Evolutionary conservation across 2,888 invertebrate species (phyloP).

Genomic region (Polydesmus complanatus): DNA sequence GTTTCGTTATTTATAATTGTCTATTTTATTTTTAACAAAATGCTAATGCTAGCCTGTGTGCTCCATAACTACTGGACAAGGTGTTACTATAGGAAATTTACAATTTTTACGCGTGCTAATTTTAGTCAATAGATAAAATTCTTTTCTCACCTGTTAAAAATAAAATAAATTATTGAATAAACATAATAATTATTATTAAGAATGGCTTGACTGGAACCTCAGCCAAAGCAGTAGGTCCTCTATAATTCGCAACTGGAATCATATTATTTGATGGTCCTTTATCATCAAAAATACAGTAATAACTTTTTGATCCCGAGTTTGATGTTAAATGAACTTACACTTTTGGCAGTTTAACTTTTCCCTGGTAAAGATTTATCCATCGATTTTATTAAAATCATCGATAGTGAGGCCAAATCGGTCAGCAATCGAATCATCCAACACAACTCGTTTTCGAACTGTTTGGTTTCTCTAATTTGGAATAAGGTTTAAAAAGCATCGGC

Average conservation of each 20-base stretch:
- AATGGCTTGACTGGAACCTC: not conserved
- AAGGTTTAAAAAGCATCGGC: too few relatives aligned
- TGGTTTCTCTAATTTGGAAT: not conserved
- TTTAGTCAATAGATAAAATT: not conserved
- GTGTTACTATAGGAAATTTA: not conserved
- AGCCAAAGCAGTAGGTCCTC: not conserved
- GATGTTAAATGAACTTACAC: not conserved
- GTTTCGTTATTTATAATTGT: not conserved
- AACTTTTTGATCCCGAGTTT: not conserved
- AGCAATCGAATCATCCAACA: not conserved
- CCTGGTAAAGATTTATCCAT: not conserved
- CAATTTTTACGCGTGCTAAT: not conserved
- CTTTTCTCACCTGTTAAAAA: not conserved
- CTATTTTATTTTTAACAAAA: not conserved
- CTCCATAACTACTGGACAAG: not conserved
- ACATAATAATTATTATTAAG: not conserved
- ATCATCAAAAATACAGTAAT: not conserved
- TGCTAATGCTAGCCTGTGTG: not conserved
- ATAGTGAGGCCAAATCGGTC: not conserved
- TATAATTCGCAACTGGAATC: not conserved
- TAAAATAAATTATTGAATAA: too few relatives aligned
- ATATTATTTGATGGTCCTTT: not conserved
- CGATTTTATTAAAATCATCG: not conserved
- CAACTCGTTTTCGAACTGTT: not conserved
- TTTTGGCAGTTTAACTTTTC: not conserved